phyloP scores from a whole-genome alignment of 2,888 invertebrate species.

The Rhynchonema sp. region DNA sequence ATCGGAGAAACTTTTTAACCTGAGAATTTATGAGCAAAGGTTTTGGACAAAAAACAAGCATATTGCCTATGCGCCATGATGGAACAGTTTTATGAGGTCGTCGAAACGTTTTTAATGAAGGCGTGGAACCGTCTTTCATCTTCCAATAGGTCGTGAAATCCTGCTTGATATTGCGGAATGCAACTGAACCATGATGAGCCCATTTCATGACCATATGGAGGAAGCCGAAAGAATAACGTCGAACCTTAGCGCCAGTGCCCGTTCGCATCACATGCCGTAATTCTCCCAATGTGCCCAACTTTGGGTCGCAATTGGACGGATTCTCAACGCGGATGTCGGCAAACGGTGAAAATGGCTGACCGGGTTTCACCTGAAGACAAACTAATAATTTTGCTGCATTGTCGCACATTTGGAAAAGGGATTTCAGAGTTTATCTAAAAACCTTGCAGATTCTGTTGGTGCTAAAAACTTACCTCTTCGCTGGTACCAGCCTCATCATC shows the following conservation, averaged over 20 bases:
- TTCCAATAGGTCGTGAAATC: not conserved
- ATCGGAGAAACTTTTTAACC: conserved; percentile 25
- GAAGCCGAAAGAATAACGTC: not conserved
- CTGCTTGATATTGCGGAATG: not conserved
- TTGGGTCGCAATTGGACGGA: not conserved
- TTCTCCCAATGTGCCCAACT: not conserved
- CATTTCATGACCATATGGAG: too few relatives aligned
- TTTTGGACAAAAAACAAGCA: too few relatives aligned
- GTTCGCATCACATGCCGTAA: not conserved
- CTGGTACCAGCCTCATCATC: too few relatives aligned
- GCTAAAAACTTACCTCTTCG: too few relatives aligned
- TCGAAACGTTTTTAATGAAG: too few relatives aligned
- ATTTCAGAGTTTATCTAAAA: too few relatives aligned
- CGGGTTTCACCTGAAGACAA: not conserved
- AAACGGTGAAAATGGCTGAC: not conserved
- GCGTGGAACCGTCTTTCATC: too few relatives aligned
- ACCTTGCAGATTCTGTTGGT: too few relatives aligned
- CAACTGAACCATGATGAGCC: too few relatives aligned
- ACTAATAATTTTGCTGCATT: not conserved
- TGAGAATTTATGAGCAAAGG: conserved; percentile 9
- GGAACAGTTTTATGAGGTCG: too few relatives aligned
- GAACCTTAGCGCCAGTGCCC: not conserved
- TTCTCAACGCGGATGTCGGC: not conserved
- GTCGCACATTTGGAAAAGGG: not conserved
- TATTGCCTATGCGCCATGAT: too few relatives aligned